Conservation (phyloP, 2,113 vertebrate genomes). For the Nyctibius bracteatus region DNA sequence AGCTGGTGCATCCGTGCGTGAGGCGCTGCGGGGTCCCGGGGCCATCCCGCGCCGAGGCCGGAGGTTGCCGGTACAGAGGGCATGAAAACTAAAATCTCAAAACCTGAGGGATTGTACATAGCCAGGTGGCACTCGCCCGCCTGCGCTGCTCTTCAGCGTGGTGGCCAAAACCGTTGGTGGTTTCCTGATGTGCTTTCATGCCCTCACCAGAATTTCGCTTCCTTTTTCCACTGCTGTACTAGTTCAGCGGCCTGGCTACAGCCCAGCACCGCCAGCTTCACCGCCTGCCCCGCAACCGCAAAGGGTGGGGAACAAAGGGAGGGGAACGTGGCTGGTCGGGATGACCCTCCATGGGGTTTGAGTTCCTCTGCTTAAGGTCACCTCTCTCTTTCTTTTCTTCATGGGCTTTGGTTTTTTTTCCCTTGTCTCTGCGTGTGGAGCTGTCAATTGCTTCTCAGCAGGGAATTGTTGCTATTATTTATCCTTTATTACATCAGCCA, state of each 20-base stretch:
- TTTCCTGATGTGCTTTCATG: conserved; percentile 71
- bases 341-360: neutral
- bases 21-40: neutral
- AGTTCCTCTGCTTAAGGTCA: neutral
- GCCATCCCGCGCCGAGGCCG: neutral
- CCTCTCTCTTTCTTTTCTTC: neutral
- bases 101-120: neutral
- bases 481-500: conserved; percentile 12
- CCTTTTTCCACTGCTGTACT: conserved; percentile 32
- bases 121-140: conserved; percentile 5
- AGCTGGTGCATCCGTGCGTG: neutral
- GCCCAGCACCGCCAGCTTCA: neutral
- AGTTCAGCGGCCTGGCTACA: neutral
- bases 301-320: neutral
- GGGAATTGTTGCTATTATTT: conserved; percentile 27
- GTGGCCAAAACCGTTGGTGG: conserved; percentile 68
- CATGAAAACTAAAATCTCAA: neutral
- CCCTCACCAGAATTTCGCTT: conserved; percentile 54
- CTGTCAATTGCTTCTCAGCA: conserved; percentile 4
- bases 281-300: neutral
- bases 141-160: neutral
- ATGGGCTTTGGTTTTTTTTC: neutral
- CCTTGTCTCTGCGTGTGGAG: neutral
- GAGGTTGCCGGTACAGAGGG: rapidly evolving
- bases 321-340: neutral